Conservation (phyloP, 2,888 invertebrate genomes). For the Hecatera dysodea region DNA sequence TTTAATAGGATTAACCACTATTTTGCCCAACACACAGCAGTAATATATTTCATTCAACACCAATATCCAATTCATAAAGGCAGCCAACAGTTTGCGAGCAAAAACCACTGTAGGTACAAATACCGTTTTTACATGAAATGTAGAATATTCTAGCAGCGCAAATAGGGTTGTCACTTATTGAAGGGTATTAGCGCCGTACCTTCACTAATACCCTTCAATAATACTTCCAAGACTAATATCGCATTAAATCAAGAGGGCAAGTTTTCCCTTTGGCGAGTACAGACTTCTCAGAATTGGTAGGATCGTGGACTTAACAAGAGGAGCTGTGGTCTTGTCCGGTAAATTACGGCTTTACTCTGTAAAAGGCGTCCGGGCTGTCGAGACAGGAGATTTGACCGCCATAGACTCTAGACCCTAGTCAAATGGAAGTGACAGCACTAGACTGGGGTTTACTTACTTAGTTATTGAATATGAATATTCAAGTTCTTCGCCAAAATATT, state of each 20-base stretch:
- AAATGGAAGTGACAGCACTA: constrained; percentile 44
- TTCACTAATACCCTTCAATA: constrained; percentile 35
- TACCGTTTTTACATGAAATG: constrained; percentile 38
- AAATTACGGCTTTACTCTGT: constrained; percentile 50
- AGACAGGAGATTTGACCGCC: constrained; percentile 33
- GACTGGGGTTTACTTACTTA: constrained; percentile 49
- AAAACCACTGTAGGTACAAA: constrained; percentile 37
- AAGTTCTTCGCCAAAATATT: constrained; percentile 67
- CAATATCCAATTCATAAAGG: constrained; percentile 55
- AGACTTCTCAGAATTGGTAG: constrained; percentile 17
- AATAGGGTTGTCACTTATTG: constrained; percentile 53
- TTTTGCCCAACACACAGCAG: background rate
- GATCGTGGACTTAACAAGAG: constrained; percentile 25
- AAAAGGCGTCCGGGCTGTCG: constrained; percentile 23
- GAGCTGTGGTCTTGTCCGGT: constrained; percentile 46
- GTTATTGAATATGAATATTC: constrained; percentile 72
- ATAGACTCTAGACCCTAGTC: constrained; percentile 27
- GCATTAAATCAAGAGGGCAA: constrained; percentile 41
- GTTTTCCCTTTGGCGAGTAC: constrained; percentile 23
- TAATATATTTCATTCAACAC: constrained; percentile 27
- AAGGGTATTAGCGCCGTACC: background rate
- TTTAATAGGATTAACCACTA: background rate
- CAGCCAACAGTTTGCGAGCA: constrained; percentile 42
- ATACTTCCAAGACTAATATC: constrained; percentile 27
- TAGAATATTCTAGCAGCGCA: constrained; percentile 53